Evolutionary conservation across 2,888 invertebrate species (phyloP), one percentile per base, ranked within the genome.

Genomic region (Meiosimyza platycephala): DNA sequence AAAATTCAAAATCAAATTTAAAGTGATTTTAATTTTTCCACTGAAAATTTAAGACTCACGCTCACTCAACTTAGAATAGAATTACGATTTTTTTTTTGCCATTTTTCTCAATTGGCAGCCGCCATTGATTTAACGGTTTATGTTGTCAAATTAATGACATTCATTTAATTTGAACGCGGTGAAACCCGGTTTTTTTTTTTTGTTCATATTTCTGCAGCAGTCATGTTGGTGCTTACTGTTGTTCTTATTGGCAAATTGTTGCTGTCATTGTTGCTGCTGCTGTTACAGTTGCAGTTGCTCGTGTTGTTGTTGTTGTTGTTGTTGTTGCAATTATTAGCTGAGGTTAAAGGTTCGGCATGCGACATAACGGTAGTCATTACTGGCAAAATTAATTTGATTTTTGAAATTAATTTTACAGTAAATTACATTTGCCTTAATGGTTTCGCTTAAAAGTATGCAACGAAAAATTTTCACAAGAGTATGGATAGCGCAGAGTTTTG

Each of bases 111-210:
- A 64, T 51, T 54, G 62, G 62, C 62, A 63, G 62, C 54, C 62
- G 70, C 63, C 62, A 47, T 62, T 40, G 72, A 74, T 71, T 74
- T 75, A 74, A 74, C 72, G 75, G 74, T 75, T 74, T 55, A 33
- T 74, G 68, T 73, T 74, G 74, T 83, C 83, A 84, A 83, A 83
- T 84, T 83, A 83, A 84, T 84, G 84, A 80, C 82, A 84, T 84
- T 83, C 83, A 82, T 83, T 84, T 76, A 57, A 64, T 59, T 71
- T 72, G 57, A 62, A 59, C 71, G 54, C 28, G 68, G 18, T 18
- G 22, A 50, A 40, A 40, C 40, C 51, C n/a, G 13, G n/a, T 33
- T 50, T 55, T 47, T 65, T 65, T 33, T 50, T 55, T 47, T 65
- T 65, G 28, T 57, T 5, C 5, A 15, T 18, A 47, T 47, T 54